Conservation (phyloP, 2,113 vertebrate genomes). For the Caloenas nicobarica region DNA sequence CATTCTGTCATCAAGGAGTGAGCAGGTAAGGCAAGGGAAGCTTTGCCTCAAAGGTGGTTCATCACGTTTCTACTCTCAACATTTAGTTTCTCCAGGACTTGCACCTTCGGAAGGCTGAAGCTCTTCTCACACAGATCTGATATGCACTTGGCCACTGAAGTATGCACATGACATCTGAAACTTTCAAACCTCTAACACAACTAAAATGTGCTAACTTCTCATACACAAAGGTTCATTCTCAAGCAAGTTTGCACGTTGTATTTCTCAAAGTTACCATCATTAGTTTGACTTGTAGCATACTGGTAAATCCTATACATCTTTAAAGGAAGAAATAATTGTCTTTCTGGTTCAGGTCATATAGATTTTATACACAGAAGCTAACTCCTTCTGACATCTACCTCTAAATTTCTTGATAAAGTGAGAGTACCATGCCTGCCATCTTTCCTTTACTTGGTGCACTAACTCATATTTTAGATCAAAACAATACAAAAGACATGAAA, state of each 20-base stretch:
- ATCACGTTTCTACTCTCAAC: neutral
- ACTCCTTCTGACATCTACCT: neutral
- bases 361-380: neutral
- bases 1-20: accelerated
- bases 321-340: neutral
- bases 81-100: neutral
- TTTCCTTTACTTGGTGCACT: neutral
- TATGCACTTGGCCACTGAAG: neutral
- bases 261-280: neutral
- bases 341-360: neutral
- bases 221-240: neutral
- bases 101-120: neutral
- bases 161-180: neutral
- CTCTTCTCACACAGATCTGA: neutral
- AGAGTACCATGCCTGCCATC: neutral
- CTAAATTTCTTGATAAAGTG: constrained; percentile 16
- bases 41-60: neutral
- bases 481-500: constrained; percentile 16
- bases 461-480: neutral
- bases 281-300: neutral
- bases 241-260: neutral
- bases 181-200: neutral
- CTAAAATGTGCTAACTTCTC: neutral
- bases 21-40: neutral
- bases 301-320: neutral